Percentiles rank a stretch among this genome's conserved stretches.
Conservation (phyloP, 2,113 vertebrate genomes). For the Platycercus adscitus region DNA sequence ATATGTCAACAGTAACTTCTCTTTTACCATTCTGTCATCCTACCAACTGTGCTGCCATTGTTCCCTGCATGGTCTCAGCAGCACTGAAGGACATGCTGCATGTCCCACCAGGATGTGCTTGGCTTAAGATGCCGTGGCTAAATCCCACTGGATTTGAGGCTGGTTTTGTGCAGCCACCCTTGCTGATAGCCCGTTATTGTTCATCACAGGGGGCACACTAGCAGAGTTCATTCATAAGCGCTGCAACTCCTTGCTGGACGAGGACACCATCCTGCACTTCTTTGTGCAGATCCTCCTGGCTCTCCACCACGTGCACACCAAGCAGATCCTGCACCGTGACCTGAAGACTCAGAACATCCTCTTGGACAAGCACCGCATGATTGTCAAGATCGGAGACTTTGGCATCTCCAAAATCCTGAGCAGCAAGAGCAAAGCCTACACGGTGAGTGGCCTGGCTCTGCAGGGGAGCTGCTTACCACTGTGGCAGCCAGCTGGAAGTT, state of each 20-base stretch:
- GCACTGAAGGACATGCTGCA: not conserved
- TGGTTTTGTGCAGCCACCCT: not conserved
- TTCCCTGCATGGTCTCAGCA: rapidly evolving
- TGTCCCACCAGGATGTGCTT: not conserved
- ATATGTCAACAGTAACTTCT: not conserved
- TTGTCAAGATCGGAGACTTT: slow-evolving; percentile 96
- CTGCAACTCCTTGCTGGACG: slow-evolving; percentile 94
- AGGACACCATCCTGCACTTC: slow-evolving; percentile 97
- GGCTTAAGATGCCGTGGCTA: not conserved
- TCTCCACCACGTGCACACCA: slow-evolving; percentile 95
- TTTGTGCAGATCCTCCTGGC: slow-evolving; percentile 97
- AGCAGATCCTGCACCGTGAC: slow-evolving; percentile 95
- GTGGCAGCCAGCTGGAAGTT: not conserved
- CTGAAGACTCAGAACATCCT: slow-evolving; percentile 99
- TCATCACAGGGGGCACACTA: slow-evolving; percentile 87
- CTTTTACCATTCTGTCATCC: not conserved
- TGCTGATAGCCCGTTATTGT: not conserved
- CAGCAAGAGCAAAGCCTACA: slow-evolving; percentile 99
- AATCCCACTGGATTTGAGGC: not conserved
- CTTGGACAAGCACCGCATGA: slow-evolving; percentile 96
- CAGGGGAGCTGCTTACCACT: not conserved
- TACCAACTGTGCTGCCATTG: not conserved
- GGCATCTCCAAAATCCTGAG: slow-evolving; percentile 99
- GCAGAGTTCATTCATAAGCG: slow-evolving; percentile 98
- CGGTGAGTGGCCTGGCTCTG: slow-evolving; percentile 73